Percentiles rank a stretch among this genome's conserved stretches.
Conservation (phyloP, 2,888 invertebrate species). For the Dinocampus coccinellae region DNA sequence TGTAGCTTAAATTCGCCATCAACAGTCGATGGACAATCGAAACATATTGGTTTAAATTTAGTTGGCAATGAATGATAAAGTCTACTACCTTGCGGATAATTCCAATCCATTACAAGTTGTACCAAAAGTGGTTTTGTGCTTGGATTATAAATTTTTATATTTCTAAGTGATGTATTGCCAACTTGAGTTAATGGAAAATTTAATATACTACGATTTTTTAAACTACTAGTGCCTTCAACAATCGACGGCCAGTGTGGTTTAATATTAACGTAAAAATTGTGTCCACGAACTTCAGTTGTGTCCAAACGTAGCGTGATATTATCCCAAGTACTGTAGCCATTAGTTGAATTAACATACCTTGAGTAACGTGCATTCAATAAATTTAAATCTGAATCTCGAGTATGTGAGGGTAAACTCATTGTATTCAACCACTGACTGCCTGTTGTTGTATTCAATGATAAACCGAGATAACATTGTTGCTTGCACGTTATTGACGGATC, state of each 20-base stretch:
- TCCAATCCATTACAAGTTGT: constrained; percentile 80
- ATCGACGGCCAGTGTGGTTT: constrained; percentile 79
- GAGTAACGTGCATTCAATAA: constrained; percentile 76
- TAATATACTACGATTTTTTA: constrained; percentile 70
- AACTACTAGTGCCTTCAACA: constrained; percentile 41
- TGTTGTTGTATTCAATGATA: constrained; percentile 75
- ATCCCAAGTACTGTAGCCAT: constrained; percentile 70
- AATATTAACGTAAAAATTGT: constrained; percentile 77
- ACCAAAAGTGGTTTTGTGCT: constrained; percentile 78
- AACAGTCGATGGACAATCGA: constrained; percentile 56
- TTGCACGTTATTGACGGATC: constrained; percentile 81
- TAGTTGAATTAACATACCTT: constrained; percentile 73
- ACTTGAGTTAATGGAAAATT: constrained; percentile 82
- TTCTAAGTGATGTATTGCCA: constrained; percentile 77
- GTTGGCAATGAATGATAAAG: constrained; percentile 71
- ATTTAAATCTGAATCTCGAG: constrained; percentile 79
- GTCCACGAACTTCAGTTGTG: constrained; percentile 79
- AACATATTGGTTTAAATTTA: constrained; percentile 64
- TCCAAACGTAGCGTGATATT: constrained; percentile 83
- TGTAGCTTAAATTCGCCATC: constrained; percentile 62
- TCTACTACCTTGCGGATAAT: constrained; percentile 77
- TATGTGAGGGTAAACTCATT: constrained; percentile 75
- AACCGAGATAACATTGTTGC: constrained; percentile 83
- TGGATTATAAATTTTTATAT: constrained; percentile 82
- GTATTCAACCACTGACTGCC: constrained; percentile 79